Evolutionary conservation across 2,888 invertebrate species (phyloP).

Genomic region (Drosophila hamatofila): DNA sequence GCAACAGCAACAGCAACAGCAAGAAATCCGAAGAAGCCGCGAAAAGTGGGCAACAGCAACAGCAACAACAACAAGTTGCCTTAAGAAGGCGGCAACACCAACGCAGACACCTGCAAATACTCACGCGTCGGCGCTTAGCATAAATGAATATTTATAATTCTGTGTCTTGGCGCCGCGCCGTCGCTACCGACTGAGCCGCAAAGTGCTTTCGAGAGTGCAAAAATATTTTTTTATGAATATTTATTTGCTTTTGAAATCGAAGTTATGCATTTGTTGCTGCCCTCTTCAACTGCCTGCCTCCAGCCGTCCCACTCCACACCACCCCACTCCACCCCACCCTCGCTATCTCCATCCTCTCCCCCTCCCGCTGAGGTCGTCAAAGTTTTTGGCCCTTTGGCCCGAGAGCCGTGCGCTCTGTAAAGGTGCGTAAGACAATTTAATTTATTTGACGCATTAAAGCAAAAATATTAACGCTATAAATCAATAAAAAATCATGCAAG

Average conservation of each 20-base stretch:
- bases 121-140: conserved; percentile 71
- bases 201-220: conserved; percentile 71
- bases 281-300: conserved; percentile 5
- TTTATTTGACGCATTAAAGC: conserved; percentile 80
- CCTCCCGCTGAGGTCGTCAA: conserved; percentile 49
- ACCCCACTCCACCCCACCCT: rapidly evolving
- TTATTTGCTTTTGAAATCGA: conserved; percentile 79
- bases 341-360: background rate
- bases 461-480: conserved; percentile 78
- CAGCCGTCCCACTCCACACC: background rate
- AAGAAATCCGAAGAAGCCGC: conserved; percentile 2
- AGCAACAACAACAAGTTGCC: conserved; percentile 18
- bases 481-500: conserved; percentile 62
- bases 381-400: conserved; percentile 54
- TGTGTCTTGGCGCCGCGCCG: conserved; percentile 46
- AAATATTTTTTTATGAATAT: conserved; percentile 78
- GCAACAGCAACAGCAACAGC: background rate
- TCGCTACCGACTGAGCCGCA: conserved; percentile 44
- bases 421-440: conserved; percentile 81
- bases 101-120: conserved; percentile 68
- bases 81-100: conserved; percentile 35
- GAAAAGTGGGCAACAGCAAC: conserved; percentile 17
- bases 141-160: conserved; percentile 81
- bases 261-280: conserved; percentile 73
- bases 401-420: conserved; percentile 37